Base-by-base conservation (phyloP, 1,140 invertebrate species). In the Drosophila jambulina region DNA sequence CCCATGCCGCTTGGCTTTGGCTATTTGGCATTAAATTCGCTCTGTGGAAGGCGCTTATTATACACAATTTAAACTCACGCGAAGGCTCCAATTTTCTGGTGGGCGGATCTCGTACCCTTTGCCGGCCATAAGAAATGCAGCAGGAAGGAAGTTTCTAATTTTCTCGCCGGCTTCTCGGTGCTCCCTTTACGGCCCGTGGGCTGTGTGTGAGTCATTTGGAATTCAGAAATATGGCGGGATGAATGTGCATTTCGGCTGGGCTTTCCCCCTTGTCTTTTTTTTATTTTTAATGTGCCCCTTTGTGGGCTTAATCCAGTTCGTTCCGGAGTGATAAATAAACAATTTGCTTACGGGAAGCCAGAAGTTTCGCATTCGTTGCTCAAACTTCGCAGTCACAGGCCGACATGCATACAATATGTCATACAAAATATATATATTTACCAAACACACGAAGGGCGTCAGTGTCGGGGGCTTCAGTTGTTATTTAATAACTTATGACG, bases 291-390 rank as follows among this genome's bases (percentile, higher is more conserved):
- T 79, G 54, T 63, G 40, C 36, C 36, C 23, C n/a, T 51, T 49
- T 70, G 62, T 70, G 58, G 10, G 34, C 32, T 45, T 49, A 60
- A 81, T 78, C 60, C 75, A 70, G 75, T 64, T 46, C 42, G 61
- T 80, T 86, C 75, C 84, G 83, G 54, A 45, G 72, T 67, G 76
- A 74, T 86, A 75, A 86, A 86, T 86, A 83, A 86, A 83, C 68
- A 88, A 86, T 77, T 70, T 60, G 76, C 38, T 69, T 60, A 65
- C 76, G 51, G 53, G 19, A 15, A 67, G 19, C 36, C 51, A 49
- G 54, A 46, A 63, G 43, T 71, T 85, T 77, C 75, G 48, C 40
- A 70, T 83, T 53, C 68, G 82, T 76, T 77, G 82, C 83, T 83
- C 84, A 83, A 83, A 88, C 80, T 76, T 80, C 70, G 29, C 23